Evolutionary conservation across 2,888 invertebrate species (phyloP), one percentile per base, ranked within the genome.

Genomic region (Papilio protenor): DNA sequence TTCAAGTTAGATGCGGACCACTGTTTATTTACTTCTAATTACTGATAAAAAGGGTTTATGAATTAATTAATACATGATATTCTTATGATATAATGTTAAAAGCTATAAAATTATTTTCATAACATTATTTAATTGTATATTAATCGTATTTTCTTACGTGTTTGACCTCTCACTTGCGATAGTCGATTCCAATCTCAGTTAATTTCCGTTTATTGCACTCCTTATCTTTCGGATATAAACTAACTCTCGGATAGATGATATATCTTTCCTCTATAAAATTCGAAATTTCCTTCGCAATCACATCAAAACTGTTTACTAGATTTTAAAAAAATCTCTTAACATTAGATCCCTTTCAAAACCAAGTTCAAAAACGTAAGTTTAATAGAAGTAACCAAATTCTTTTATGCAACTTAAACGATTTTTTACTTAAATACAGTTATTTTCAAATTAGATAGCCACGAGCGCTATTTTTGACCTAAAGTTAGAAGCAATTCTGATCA

Each of bases 201-300:
- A 73, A 77, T 77, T 77, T 77, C 77, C 77, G 77, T 69, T 77
- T 73, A 77, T 33, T 66, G 77, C 77, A 77, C 6, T 66, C 40
- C 64, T 73, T 66, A 77, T 73, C 21, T 73, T 73, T 66, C 73
- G 45, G 72, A 40, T 21, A 45, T 66, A 49, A 64, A 64, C 72
- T 77, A 45, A 57, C 59, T 14, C 14, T 14, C 14, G n/a, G 10
- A 10, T n/a, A 66, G 49, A 49, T 49, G n/a, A 76, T n/a, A 75
- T 70, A 57, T 70, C n/a, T 71, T 49, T 23, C 18, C 8, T 10
- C 0, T 57, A 69, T 47, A 33, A 45, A 52, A 27, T 55, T 2
- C 8, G 71, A n/a, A 40, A 66, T 16, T 66, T 66, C 66, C 40
- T 66, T n/a, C 40, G 23, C 12, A 59, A 1, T 27, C 1, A 12